These are phyloP conservation scores for Stratiomys singularior DNA, from an alignment of 2,888 invertebrate genomes.

Conservation along the genomic window DNA sequence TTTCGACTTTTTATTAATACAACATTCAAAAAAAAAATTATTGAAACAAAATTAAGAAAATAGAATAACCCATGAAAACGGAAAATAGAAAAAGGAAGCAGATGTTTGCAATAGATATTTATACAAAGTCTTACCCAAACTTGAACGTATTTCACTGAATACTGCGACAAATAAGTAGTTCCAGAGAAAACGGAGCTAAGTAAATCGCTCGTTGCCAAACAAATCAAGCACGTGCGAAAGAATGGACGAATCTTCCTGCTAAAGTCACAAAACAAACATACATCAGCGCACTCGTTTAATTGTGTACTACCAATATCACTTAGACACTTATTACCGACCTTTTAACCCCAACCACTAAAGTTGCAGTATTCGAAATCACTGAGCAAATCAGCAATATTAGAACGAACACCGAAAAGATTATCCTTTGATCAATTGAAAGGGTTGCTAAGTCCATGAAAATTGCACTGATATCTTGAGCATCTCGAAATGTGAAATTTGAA, in stretches of 20 bases:
- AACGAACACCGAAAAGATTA: conserved; percentile 39
- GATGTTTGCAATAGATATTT: too few relatives aligned
- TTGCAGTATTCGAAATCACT: conserved; percentile 53
- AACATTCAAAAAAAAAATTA: too few relatives aligned
- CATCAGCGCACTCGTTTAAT: neutral
- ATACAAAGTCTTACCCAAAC: conserved; percentile 58
- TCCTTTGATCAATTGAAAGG: conserved; percentile 24
- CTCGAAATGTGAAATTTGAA: neutral
- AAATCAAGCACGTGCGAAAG: conserved; percentile 67
- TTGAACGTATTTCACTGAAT: conserved; percentile 57
- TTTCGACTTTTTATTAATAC: too few relatives aligned
- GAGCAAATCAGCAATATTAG: conserved; percentile 47
- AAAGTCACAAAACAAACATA: neutral
- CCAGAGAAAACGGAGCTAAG: conserved; percentile 59
- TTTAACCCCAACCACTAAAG: conserved; percentile 51
- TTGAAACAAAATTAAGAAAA: too few relatives aligned
- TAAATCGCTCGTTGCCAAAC: conserved; percentile 68
- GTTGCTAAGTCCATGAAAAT: conserved; percentile 16
- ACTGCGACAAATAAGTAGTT: conserved; percentile 58
- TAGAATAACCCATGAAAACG: too few relatives aligned
- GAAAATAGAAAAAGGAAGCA: too few relatives aligned
- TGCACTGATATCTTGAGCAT: neutral
- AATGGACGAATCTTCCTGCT: conserved; percentile 67
- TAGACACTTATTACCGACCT: conserved; percentile 47
- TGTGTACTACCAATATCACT: too few relatives aligned